Evolutionary conservation across 2,888 invertebrate genomes (phyloP).

Genomic region (Nomada fucata): DNA sequence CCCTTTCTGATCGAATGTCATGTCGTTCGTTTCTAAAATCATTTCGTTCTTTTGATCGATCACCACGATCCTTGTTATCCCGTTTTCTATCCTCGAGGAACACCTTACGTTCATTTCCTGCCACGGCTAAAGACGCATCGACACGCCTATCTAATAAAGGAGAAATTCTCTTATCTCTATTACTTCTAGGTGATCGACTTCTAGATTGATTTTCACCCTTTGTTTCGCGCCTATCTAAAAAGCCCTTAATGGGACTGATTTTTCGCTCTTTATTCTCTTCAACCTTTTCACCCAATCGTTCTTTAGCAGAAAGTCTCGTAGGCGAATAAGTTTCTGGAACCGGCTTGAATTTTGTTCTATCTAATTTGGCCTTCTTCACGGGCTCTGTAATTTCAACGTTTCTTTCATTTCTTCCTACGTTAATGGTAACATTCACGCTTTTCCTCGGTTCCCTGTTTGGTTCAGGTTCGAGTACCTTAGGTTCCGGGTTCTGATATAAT

Average conservation of each 20-base stretch:
- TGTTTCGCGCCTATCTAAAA: constrained; percentile 85
- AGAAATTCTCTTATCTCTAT: constrained; percentile 76
- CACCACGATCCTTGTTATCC: constrained; percentile 74
- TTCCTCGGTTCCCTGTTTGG: constrained; percentile 76
- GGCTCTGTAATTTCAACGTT: constrained; percentile 82
- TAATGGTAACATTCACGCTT: constrained; percentile 82
- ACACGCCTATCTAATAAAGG: constrained; percentile 75
- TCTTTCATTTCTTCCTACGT: constrained; percentile 80
- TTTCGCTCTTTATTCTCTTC: constrained; percentile 85
- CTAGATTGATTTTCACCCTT: constrained; percentile 81
- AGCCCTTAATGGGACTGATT: constrained; percentile 85
- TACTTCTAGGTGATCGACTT: constrained; percentile 85
- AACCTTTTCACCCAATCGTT: constrained; percentile 91
- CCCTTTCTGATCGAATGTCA: constrained; percentile 67
- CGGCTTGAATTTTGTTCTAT: constrained; percentile 79
- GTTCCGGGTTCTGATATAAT: constrained; percentile 85
- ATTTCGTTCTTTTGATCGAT: constrained; percentile 72
- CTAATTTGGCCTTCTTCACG: constrained; percentile 79
- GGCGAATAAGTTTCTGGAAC: constrained; percentile 84
- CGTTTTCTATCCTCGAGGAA: constrained; percentile 80
- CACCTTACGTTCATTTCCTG: constrained; percentile 81
- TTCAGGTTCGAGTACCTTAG: constrained; percentile 76
- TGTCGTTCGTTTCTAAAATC: constrained; percentile 71
- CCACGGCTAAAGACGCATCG: constrained; percentile 66
- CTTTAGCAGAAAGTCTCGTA: constrained; percentile 90